Percentiles rank a stretch among this genome's conserved stretches.
Evolutionary conservation across 2,888 invertebrate genomes (phyloP).

Genomic region (Agonopterix heracliana): DNA sequence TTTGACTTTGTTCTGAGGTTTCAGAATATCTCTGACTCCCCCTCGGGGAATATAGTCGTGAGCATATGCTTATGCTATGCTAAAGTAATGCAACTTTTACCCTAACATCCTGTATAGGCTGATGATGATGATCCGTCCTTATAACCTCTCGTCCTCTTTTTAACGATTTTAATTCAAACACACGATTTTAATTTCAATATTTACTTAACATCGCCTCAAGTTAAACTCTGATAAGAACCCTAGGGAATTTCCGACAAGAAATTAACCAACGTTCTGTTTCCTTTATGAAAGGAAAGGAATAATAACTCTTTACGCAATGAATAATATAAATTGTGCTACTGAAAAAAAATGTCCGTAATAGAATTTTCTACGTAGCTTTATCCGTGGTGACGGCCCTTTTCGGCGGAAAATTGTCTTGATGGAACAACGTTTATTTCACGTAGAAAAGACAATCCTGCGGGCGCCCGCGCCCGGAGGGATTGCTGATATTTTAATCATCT

Average conservation of each 20-base stretch:
- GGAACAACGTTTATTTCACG: slow-evolving; percentile 34
- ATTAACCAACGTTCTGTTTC: slow-evolving; percentile 12
- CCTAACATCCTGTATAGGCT: neutral
- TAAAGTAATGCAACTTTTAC: neutral
- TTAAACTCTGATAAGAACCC: neutral
- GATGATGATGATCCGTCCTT: no score
- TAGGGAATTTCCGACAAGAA: neutral
- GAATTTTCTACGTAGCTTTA: slow-evolving; percentile 28
- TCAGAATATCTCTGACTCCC: no score
- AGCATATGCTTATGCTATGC: no score
- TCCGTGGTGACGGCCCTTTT: slow-evolving; percentile 30
- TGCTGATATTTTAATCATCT: slow-evolving; percentile 46
- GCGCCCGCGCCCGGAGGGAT: slow-evolving; percentile 22
- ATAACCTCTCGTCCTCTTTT: no score
- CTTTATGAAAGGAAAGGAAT: slow-evolving; percentile 16
- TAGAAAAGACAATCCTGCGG: slow-evolving; percentile 30
- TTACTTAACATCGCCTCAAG: no score
- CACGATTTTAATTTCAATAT: no score
- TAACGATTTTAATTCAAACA: no score
- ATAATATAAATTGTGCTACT: slow-evolving; percentile 28
- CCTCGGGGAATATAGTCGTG: no score
- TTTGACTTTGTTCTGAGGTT: no score
- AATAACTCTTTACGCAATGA: slow-evolving; percentile 35
- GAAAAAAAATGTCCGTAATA: slow-evolving; percentile 31
- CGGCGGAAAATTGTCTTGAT: slow-evolving; percentile 37